Conservation (phyloP, 1,140 invertebrate species). For the Stegodyphus mimosarum region DNA sequence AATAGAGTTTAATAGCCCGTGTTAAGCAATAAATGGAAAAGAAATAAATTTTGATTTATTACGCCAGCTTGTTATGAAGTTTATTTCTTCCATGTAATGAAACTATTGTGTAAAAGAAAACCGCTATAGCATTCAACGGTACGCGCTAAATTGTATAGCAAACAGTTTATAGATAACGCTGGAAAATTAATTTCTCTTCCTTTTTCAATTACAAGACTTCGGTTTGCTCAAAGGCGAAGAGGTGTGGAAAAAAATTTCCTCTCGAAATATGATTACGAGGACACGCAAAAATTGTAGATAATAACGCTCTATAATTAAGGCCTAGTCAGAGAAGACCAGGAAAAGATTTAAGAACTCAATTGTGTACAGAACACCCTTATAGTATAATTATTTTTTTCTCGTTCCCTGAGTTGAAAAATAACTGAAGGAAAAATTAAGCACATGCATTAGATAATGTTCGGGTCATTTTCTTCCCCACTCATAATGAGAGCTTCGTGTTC, state of each 20-base stretch:
- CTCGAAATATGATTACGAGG: background rate
- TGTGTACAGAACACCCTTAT: background rate
- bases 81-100: too few relatives aligned
- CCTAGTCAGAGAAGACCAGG: background rate
- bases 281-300: constrained; percentile 15
- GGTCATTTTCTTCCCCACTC: constrained; percentile 26
- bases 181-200: background rate
- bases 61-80: too few relatives aligned
- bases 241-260: background rate
- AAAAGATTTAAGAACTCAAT: constrained; percentile 19
- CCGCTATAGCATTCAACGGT: too few relatives aligned
- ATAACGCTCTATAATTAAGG: background rate
- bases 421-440: background rate
- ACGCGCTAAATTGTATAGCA: too few relatives aligned
- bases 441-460: constrained; percentile 32
- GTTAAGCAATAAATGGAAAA: too few relatives aligned
- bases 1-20: too few relatives aligned
- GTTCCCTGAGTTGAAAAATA: background rate
- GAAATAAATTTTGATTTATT: too few relatives aligned
- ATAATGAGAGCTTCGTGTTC: constrained; percentile 32
- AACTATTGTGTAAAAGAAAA: too few relatives aligned
- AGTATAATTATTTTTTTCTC: background rate
- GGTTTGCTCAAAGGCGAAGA: background rate
- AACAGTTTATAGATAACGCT: too few relatives aligned
- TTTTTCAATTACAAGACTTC: background rate